Evolutionary conservation across 2,797 vertebrate genomes (phyloP), one percentile per base, ranked within the genome.

Genomic region (Trichosurus vulpecula): DNA sequence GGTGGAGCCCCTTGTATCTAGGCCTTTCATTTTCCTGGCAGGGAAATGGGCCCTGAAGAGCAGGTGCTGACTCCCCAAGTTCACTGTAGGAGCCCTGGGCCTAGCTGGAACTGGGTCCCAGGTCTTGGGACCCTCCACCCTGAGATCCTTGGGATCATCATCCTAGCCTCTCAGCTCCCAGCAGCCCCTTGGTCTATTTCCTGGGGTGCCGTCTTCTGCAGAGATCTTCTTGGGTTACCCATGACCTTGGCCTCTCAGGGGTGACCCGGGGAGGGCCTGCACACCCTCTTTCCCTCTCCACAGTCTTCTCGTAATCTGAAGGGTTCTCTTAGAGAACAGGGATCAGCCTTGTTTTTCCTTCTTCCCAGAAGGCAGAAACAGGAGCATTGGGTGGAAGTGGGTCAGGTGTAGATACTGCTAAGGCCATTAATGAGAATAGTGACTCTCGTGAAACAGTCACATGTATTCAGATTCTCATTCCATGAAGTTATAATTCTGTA

Each of bases 391-490:
- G 22, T 10, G 22, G 41, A 47, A 81, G n/a, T 74, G 66, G 66
- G 35, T 27, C 6, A 6, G 4, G 58, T 1, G 58, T 5, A 31
- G 58, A 16, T 5, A 66, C 4, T 16, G 31, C 58, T 16, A 57
- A 66, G 58, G 22, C n/a, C 35, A 22, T n/a, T 41, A 0, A 16
- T 74, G 35, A 74, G 35, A 74, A 74, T 25, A 9, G 10, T 81
- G 6, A 27, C 66, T 22, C 35, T 2, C 6, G 9, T 12, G n/a
- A 22, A 74, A 41, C 1, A 0, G n/a, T 81, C 3, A 0, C 41
- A 4, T 16, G 25, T 10, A 3, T 27, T 51, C 22, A 41, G 19
- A 3, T 47, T 81, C 35, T n/a, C 41, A 87, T 3, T 87, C 22
- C 22, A 0, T 27, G 41, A 27, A 10, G 35, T 8, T n/a, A 41